Base-by-base conservation (phyloP, 37 sponge, comb jelly and placozoan genomes). In the Oopsacas minuta region DNA sequence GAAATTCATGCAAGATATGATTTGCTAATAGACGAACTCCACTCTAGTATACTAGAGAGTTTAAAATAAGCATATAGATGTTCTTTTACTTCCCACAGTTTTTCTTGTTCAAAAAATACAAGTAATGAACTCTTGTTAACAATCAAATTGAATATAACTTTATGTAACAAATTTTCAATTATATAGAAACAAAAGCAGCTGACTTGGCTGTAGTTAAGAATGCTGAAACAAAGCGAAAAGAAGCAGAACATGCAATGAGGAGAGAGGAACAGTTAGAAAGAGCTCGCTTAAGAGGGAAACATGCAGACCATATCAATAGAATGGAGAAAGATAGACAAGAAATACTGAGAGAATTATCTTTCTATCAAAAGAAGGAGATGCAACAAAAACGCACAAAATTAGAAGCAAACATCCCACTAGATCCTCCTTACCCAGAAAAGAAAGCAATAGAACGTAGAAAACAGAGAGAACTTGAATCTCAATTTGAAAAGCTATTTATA, bases 401-500 rank as follows among this genome's bases (percentile, higher is more conserved):
- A 5, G 75, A 61, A 5, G 20, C 75, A 20, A 61, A 10, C 75
- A 61, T 25, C 28, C 75, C 75, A 5, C 7, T 61, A 3, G 30
- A 61, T 3, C 75, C 75, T 3, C 75, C 75, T 5, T 61, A 32
- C 75, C 5, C 30, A 61, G 75, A 61, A 34, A 61, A 61, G 75
- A 3, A 12, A 12, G 20, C 75, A 10, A 12, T 61, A 3, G 17
- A 61, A 12, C 75, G 75, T 25, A 3, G 75, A 61, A 61, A 61
- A 34, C 75, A 61, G 75, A 61, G 75, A 61, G 75, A 10, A 61
- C 75, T 61, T 25, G 75, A 61, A 12, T 25, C 75, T 61, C 75
- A 61, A 34, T 61, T 61, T 34, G 75, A 61, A 34, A 61, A 61
- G 7, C 75, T 61, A 61, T 61, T 61, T 61, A 61, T 61, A 61